Base-by-base conservation (phyloP, 1,140 invertebrate species). In the Lordiphosa collinella region DNA sequence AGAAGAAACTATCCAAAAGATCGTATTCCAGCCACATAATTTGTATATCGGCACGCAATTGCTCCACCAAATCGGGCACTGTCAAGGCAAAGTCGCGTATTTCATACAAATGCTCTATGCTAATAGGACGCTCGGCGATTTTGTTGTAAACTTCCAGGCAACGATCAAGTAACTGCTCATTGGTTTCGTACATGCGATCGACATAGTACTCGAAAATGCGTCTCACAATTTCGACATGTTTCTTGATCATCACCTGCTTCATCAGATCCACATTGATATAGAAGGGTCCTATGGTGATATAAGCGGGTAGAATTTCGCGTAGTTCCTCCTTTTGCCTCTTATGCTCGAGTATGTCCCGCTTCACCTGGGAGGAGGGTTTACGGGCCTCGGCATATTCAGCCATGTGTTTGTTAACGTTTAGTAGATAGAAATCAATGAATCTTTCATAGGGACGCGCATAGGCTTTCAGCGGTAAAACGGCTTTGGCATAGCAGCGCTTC, bases 1-100 rank as follows among this genome's bases (percentile, higher is more conserved):
- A 88, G 4, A 88, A 88, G 51, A 88, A 88, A 35, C 75, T 79
- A 31, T 88, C 87, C 9, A 88, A 36, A 48, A 88, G 58, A 11
- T 88, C 84, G 35, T 88, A 88, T 47, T 88, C 87, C 34, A 88
- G 25, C 79, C 82, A 87, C 79, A 88, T 88, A 9, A 88, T 51
- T 46, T 88, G 86, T 25, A 88, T 88, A 25, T 87, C 78, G 0
- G 59, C 69, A 4, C 60, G 58, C 5, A 88, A 35, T 0, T 60
- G 46, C 2, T 87, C 84, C 3, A 88, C 84, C 10, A 72, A 1
- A 1, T 87, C 79, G 6, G 87, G 86, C n/a, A 88, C 73, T 0
- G 49, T 64, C 11, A 36, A 0, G 0, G 46, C 79, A 54, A 57
- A 88, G 31, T 82, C 78, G 0, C 86, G 62, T 7, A 88, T 88